phyloP scores from a whole-genome alignment of 2,113 vertebrate genomes.

The Menidia beryllina region DNA sequence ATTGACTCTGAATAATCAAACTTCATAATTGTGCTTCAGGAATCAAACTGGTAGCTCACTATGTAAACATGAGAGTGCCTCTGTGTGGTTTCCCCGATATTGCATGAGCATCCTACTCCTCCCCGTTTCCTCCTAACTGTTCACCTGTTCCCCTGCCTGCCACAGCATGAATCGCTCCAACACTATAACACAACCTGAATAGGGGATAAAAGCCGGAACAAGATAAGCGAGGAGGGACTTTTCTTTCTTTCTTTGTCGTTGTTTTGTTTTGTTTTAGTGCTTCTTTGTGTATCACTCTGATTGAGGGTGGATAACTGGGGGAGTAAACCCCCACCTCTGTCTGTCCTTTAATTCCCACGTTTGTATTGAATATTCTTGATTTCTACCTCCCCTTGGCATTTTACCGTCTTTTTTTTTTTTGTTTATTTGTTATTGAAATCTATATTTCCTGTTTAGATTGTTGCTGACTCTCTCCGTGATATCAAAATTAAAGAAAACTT shows the following conservation, averaged over 20 bases:
- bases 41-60: constrained; percentile 2
- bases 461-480: constrained; percentile 87
- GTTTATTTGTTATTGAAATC: constrained; percentile 82
- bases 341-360: constrained; percentile 37
- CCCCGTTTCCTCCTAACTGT: neutral
- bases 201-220: constrained; percentile 20
- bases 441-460: constrained; percentile 87
- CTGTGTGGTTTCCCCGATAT: constrained; percentile 56
- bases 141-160: constrained; percentile 51
- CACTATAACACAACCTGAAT: constrained; percentile 58
- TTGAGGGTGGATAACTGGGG: constrained; percentile 52
- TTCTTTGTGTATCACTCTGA: constrained; percentile 68
- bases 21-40: neutral
- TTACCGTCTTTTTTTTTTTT: constrained; percentile 37
- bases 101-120: constrained; percentile 66
- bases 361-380: constrained; percentile 62
- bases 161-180: constrained; percentile 60
- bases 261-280: constrained; percentile 68
- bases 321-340: constrained; percentile 52
- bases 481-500: constrained; percentile 80
- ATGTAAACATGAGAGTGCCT: constrained; percentile 30
- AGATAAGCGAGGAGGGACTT: constrained; percentile 1
- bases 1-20: neutral
- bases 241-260: no score
- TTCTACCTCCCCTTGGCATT: constrained; percentile 71